These are phyloP conservation scores for Setophaga petechia DNA, from an alignment of 2,113 vertebrate genomes.

Conservation along the genomic window DNA sequence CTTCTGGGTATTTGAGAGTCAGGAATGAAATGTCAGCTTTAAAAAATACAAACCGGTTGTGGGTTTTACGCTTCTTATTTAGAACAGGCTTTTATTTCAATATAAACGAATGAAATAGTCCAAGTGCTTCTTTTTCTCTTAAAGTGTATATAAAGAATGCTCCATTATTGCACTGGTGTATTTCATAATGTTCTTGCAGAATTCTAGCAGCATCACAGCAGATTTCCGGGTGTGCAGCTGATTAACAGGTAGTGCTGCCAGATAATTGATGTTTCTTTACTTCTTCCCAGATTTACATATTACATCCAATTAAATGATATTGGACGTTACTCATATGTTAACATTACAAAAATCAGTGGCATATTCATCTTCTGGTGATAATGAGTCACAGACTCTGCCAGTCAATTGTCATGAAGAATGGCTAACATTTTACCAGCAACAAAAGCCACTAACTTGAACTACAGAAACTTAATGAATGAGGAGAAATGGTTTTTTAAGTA, in stretches of 20 bases:
- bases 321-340: slow-evolving; percentile 10
- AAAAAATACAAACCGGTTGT: not conserved
- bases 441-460: not conserved
- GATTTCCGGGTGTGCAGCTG: not conserved
- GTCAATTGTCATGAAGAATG: not conserved
- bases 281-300: not conserved
- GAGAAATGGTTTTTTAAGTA: not conserved
- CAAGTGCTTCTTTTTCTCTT: not conserved
- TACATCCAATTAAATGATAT: not conserved
- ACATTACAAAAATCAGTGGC: not conserved
- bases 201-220: not conserved
- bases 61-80: not conserved
- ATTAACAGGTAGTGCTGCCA: not conserved
- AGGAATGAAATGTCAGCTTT: not conserved
- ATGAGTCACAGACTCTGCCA: slow-evolving; percentile 47
- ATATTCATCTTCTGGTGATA: slow-evolving; percentile 54
- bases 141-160: not conserved
- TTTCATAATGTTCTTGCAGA: not conserved
- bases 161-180: not conserved
- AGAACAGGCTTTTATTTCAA: not conserved
- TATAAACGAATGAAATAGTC: not conserved
- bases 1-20: not conserved
- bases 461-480: not conserved
- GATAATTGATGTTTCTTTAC: not conserved
- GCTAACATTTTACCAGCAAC: not conserved